Base-by-base conservation (phyloP, 2,888 invertebrate species). In the Pyrrhia umbra region DNA sequence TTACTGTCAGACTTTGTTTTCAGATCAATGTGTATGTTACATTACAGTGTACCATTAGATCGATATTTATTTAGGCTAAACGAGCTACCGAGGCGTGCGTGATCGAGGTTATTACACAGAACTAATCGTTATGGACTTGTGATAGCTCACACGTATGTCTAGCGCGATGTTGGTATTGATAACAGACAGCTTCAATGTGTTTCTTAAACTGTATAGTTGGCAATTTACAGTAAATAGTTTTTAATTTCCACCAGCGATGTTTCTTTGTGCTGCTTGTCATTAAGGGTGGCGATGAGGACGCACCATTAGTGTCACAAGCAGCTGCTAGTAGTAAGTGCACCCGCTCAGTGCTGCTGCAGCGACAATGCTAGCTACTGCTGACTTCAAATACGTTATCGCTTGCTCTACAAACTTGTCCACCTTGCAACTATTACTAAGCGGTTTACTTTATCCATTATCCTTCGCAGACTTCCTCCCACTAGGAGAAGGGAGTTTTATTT, bases 31-130 rank as follows among this genome's bases (percentile, higher is more conserved):
- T 54, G 16, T 56, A 42, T 15, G 51, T 52, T 23, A 46, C 30
- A 34, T 54, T 60, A 39, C 15, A 30, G 16, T 45, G 15, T 46
- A n/a, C 37, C 27, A 57, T 55, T 23, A 50, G 43, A 60, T 79
- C 64, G 49, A 72, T 72, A 79, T 55, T 60, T 54, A 59, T 72
- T 62, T 55, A 59, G 61, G 58, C 37, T 59, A 59, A 18, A 47
- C n/a, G 16, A 63, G 56, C 34, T 56, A 27, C 15, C 51, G 34
- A 15, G 40, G 45, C 54, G 20, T 67, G 68, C 71, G 75, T 70
- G 58, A 37, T 51, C 6, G n/a, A 50, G 23, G 46, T 57, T 62
- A 47, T 61, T 56, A 43, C 46, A 62, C 46, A 51, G 15, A 51
- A 58, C 60, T 30, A 39, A 46, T 50, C n/a, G 60, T 40, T 51